phyloP scores from a whole-genome alignment of 2,888 invertebrate species.

The Bibio marci region DNA sequence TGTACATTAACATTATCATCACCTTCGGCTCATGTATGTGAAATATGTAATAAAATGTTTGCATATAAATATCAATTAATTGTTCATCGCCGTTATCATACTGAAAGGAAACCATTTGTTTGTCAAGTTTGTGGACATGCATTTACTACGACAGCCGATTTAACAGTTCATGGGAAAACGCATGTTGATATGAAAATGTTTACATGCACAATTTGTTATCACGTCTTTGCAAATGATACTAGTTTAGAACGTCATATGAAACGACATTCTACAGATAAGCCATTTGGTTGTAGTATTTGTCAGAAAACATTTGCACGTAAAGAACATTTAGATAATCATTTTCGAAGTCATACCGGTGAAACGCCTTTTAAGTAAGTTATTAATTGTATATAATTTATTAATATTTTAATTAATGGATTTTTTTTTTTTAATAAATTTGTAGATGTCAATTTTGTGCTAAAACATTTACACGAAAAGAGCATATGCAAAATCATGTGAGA shows the following conservation, averaged over 20 bases:
- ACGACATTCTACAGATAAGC: constrained; percentile 66
- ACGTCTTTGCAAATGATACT: constrained; percentile 54
- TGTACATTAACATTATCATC: background rate
- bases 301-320: constrained; percentile 75
- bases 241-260: constrained; percentile 62
- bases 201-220: constrained; percentile 53
- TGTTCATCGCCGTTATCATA: constrained; percentile 55
- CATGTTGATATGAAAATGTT: constrained; percentile 65
- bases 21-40: constrained; percentile 45
- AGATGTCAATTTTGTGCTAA: constrained; percentile 58
- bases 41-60: constrained; percentile 73
- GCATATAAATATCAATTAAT: constrained; percentile 76
- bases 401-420: constrained; percentile 2
- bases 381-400: constrained; percentile 2
- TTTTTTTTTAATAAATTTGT: constrained; percentile 1
- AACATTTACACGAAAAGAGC: constrained; percentile 68
- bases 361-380: constrained; percentile 43
- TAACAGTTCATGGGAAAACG: constrained; percentile 68
- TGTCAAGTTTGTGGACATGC: constrained; percentile 69
- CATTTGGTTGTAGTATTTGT: constrained; percentile 69
- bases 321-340: constrained; percentile 70
- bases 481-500: constrained; percentile 72
- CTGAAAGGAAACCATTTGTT: constrained; percentile 69
- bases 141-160: constrained; percentile 60
- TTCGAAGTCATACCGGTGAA: constrained; percentile 57